Base-by-base conservation (phyloP, 2,113 vertebrate species). In the Perccottus glenii region DNA sequence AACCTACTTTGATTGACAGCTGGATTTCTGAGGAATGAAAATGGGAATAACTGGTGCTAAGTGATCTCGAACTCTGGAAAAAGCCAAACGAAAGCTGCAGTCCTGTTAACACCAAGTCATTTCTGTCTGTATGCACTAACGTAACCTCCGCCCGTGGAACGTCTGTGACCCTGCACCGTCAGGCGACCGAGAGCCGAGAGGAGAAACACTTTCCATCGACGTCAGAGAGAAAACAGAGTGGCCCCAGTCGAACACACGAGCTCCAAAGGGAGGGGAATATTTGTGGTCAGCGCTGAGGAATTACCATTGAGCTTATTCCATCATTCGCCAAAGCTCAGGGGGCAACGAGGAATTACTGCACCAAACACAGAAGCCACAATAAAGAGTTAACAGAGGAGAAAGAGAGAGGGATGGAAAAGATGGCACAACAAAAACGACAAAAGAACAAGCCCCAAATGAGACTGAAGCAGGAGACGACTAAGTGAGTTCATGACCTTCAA, bases 311-410 rank as follows among this genome's bases (percentile, higher is more conserved):
- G 77, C 66, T 82, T 75, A 80, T 85, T 81, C 76, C 48, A 51
- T 80, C 80, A 81, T 86, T 83, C 67, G 69, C 74, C 80, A 76
- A 67, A 78, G 74, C 78, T 85, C 56, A 5, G 82, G 82, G 83
- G 87, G 73, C 75, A 80, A 79, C 60, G 67, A 69, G 66, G 68
- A 74, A 83, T 73, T 80, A 73, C 59, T 79, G 70, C 82, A 77
- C 70, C 69, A 61, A 82, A 85, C 75, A 76, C 80, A 85, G 36
- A 82, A 83, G 40, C 82, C 82, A 88, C 89, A 87, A 74, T 60
- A 88, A 84, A 87, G 84, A 62, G 50, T 59, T 63, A 76, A 70
- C 33, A 79, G 81, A 76, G 8, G 68, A 75, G 55, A 72, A 74
- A 48, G 45, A 61, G 69, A 66, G 75, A 53, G 69, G 73, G 78